Base-by-base conservation (phyloP, 2,113 vertebrate species). In the Spea multiplicata region DNA sequence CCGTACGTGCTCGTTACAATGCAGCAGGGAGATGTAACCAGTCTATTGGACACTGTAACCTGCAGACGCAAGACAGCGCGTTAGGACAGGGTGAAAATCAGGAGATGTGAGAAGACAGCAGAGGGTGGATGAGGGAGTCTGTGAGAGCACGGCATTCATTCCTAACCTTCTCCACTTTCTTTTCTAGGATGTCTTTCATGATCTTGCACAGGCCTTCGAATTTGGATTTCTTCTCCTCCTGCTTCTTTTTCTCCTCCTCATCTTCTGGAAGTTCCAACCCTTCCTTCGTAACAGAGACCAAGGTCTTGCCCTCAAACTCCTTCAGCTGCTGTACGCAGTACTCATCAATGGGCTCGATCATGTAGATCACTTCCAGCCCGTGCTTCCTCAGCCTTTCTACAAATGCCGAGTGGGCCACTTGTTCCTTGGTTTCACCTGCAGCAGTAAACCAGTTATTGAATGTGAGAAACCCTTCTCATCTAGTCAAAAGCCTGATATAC, bases 301-400 rank as follows among this genome's bases (percentile, higher is more conserved):
- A 67, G 5, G 92, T 94, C 84, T 94, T 94, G 5, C 94, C 94
- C 70, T 95, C 94, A 0, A 94, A 95, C 2, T 94, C 93, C 72
- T 95, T 94, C 74, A 95, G 86, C 86, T 95, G 93, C 44, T 95
- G 94, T 44, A 95, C 93, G 1, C 93, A 94, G 74, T 94, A 95
- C 1, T 94, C 93, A 45, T 95, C 93, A 4, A 94, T 94, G 1
- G 93, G 93, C 80, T 95, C 93, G 0, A 93, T 93, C 93, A 95
- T 94, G 48, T 95, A 95, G 70, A 94, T 93, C 61, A 95, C 93
- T 4, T 95, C 93, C 49, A 95, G 82, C 8, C 93, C 92, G 0
- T 93, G 93, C 17, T 95, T 95, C 66, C 93, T 89, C 0, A 95
- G 92, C 0, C 90, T 89, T 64, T 95, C 93, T 85, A 95, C 93